Evolutionary conservation across 2,797 vertebrate genomes (phyloP).

Genomic region (Sparidentex hasta): DNA sequence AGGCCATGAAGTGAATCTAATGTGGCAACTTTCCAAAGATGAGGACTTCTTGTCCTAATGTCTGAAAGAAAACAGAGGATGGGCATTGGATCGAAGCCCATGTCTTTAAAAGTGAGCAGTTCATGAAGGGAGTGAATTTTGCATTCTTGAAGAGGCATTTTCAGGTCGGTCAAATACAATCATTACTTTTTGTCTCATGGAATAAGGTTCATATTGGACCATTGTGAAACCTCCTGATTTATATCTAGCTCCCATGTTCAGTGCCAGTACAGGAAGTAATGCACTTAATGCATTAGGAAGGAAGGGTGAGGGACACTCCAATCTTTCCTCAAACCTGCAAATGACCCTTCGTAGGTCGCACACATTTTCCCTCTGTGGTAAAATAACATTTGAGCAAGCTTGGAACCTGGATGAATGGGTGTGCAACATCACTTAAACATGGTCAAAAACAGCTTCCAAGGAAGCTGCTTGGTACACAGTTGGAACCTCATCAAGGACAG

Average conservation of each 20-base stretch:
- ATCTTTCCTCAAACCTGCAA: no score
- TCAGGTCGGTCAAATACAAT: not conserved
- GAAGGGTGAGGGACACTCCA: no score
- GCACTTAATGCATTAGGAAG: no score
- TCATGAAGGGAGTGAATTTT: slow-evolving; percentile 31
- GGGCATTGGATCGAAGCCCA: slow-evolving; percentile 12
- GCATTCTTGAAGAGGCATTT: slow-evolving; percentile 1
- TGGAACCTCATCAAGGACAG: no score
- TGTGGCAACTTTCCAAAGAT: slow-evolving; percentile 30
- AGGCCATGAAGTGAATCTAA: slow-evolving; percentile 46
- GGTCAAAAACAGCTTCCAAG: no score
- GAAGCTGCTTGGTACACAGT: no score
- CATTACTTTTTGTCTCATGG: not conserved
- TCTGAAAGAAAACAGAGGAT: slow-evolving; percentile 31
- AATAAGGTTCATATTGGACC: not conserved
- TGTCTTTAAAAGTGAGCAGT: slow-evolving; percentile 20
- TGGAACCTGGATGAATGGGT: no score
- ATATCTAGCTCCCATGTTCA: not conserved
- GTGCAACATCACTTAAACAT: no score
- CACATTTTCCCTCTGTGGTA: no score
- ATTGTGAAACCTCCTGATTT: not conserved
- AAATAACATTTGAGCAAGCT: no score
- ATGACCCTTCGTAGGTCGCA: no score
- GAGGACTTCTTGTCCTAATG: slow-evolving; percentile 31
- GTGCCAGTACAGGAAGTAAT: not conserved